phyloP scores from a whole-genome alignment of 2,888 invertebrate genomes.

The Athetis lepigone region DNA sequence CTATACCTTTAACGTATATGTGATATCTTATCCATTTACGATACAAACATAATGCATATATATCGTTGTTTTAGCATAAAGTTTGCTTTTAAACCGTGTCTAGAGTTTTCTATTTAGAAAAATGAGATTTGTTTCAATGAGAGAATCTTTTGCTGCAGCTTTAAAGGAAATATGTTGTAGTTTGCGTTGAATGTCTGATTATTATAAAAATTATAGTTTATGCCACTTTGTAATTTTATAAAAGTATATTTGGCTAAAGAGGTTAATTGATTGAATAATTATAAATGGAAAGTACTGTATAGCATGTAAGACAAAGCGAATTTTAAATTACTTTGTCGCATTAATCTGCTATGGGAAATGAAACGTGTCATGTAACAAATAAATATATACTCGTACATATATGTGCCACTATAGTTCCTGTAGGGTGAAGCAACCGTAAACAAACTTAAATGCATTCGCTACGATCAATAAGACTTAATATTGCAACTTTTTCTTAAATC shows the following conservation, averaged over 20 bases:
- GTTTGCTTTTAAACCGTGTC: constrained; percentile 36
- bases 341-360: too few species aligned
- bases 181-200: neutral
- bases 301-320: too few species aligned
- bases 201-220: too few species aligned
- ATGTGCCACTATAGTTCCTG: too few species aligned
- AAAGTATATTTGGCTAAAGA: too few species aligned
- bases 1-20: constrained; percentile 4
- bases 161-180: constrained; percentile 22
- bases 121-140: constrained; percentile 45
- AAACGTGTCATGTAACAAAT: too few species aligned
- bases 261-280: too few species aligned
- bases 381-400: too few species aligned
- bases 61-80: constrained; percentile 50
- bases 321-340: too few species aligned
- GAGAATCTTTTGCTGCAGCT: constrained; percentile 12
- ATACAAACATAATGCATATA: constrained; percentile 50
- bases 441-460: constrained; percentile 9
- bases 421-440: constrained; percentile 3
- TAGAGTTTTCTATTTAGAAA: constrained; percentile 40
- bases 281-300: too few species aligned
- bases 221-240: too few species aligned
- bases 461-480: neutral
- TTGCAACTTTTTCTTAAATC: neutral
- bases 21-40: constrained; percentile 36